These are phyloP conservation scores for Aelia acuminata DNA, from an alignment of 2,888 invertebrate genomes.

Conservation along the genomic window DNA sequence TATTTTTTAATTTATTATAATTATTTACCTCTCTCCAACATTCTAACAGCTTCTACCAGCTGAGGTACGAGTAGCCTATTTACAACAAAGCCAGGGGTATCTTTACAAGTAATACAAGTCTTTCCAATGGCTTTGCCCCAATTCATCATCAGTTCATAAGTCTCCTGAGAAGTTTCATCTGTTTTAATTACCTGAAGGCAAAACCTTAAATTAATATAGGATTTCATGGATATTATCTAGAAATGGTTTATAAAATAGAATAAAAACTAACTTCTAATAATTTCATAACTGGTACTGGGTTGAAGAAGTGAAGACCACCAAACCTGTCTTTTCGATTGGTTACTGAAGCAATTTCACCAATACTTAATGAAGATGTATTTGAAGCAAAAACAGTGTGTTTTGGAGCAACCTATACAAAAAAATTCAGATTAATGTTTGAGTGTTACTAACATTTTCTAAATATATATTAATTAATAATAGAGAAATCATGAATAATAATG, in stretches of 20 bases:
- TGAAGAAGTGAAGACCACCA: constrained; percentile 94
- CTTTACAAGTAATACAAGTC: constrained; percentile 88
- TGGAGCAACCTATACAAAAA: constrained; percentile 76
- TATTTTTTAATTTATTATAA: background rate
- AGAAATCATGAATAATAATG: background rate
- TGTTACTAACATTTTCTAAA: background rate
- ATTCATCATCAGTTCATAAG: constrained; percentile 79
- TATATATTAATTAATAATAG: background rate
- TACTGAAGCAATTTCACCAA: constrained; percentile 83
- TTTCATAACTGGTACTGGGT: constrained; percentile 92
- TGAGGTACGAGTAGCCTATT: constrained; percentile 90
- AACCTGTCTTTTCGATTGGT: constrained; percentile 82
- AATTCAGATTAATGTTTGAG: background rate
- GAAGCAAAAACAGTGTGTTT: constrained; percentile 85
- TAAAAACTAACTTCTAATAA: constrained; percentile 78
- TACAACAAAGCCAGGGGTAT: constrained; percentile 93
- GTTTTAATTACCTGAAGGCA: constrained; percentile 77
- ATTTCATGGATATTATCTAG: background rate
- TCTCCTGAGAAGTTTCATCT: constrained; percentile 82
- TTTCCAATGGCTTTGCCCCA: constrained; percentile 89
- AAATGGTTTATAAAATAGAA: background rate
- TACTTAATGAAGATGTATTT: constrained; percentile 90
- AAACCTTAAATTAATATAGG: background rate
- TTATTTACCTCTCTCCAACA: constrained; percentile 82
- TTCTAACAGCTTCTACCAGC: constrained; percentile 83